Conservation (phyloP, 2,797 vertebrate genomes). For the Tarsius wallacei region DNA sequence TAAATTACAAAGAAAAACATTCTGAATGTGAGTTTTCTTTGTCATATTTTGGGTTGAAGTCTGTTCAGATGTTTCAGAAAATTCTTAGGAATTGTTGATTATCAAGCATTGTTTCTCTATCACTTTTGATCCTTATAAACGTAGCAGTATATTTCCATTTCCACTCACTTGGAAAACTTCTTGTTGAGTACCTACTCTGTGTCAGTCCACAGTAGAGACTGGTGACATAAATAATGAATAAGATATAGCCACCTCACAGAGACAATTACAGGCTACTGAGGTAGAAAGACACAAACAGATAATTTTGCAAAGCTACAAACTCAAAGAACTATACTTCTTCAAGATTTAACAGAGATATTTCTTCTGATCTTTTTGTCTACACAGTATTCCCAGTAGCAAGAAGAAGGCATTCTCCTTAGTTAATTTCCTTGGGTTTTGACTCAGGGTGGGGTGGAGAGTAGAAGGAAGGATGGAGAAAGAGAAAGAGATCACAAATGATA, state of each 20-base stretch:
- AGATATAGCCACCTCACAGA: background rate
- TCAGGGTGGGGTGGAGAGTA: background rate
- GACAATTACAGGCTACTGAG: background rate
- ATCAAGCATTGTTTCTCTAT: background rate
- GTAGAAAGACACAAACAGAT: background rate
- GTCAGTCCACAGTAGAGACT: background rate
- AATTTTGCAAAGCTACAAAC: background rate
- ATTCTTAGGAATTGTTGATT: background rate
- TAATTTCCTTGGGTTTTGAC: slow-evolving; percentile 1
- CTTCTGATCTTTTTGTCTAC: background rate
- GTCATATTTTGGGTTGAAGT: slow-evolving; percentile 9
- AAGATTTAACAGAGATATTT: background rate
- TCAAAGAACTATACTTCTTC: background rate
- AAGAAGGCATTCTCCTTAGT: background rate
- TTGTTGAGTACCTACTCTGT: background rate
- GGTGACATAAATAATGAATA: background rate
- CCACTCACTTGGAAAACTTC: background rate
- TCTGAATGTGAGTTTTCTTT: slow-evolving; percentile 51
- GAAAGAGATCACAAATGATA: background rate
- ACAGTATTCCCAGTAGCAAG: background rate
- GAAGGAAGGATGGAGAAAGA: background rate
- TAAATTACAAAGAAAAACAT: slow-evolving; percentile 54
- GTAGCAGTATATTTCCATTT: background rate
- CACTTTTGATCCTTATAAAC: background rate
- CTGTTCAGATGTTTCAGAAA: background rate